Base-by-base conservation (phyloP, 2,888 invertebrate genomes). In the Sericinus montela region DNA sequence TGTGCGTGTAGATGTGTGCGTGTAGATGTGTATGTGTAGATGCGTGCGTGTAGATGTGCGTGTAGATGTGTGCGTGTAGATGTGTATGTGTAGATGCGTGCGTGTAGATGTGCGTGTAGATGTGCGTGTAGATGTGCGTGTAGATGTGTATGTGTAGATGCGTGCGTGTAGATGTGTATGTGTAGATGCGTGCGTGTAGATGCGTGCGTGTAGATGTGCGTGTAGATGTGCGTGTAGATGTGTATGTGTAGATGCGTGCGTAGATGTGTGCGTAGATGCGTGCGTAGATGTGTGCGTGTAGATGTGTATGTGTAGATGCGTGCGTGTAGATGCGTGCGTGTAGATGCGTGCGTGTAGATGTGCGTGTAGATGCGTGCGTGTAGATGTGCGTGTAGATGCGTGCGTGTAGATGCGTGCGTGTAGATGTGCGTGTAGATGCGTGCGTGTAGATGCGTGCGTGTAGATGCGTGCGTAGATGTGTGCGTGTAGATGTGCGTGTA, bases 261-360 rank as follows among this genome's bases (percentile, higher is more conserved):
- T 11, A 5, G 6, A 1, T 13, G 34, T 11, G 5, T 1, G 14
- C 1, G 8, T 14, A n/a, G n/a, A n/a, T n/a, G n/a, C 10, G 8
- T 6, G 37, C 23, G 14, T 25, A 1, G 10, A 15, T 30, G 32
- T n/a, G 1, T 14, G 19, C 1, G 41, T 32, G 41, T 30, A 1
- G 44, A 25, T n/a, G 35, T 28, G 28, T 16, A 37, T 32, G 68
- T 87, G 80, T 78, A 96, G 96, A 14, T 16, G 1, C 36, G 16
- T 37, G 36, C 10, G 5, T 35, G 8, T 10, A 9, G 9, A 13
- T 16, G 16, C 9, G 36, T 29, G 10, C 1, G 5, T 23, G 1
- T 1, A n/a, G 3, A 11, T 30, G 30, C 3, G 23, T 30, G 0
- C 10, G 30, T 30, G 11, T n/a, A n/a, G n/a, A n/a, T n/a, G n/a